phyloP scores from a whole-genome alignment of 2,888 invertebrate genomes.

The Linnaemya vulpina region DNA sequence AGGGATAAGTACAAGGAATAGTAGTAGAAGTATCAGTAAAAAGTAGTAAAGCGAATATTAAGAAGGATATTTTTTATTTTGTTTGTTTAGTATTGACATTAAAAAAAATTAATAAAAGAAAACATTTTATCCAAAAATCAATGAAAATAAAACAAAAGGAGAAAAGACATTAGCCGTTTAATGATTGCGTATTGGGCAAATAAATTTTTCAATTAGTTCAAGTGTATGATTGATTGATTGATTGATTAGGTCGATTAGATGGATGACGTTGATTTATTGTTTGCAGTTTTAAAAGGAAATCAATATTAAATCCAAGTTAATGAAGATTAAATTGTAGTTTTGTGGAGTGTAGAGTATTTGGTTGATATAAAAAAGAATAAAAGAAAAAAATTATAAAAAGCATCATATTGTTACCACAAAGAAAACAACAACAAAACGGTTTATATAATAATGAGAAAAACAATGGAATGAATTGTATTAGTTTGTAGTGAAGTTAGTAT shows the following conservation, averaged over 20 bases:
- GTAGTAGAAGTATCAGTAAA: constrained; percentile 55
- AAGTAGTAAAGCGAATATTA: constrained; percentile 66
- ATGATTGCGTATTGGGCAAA: constrained; percentile 24
- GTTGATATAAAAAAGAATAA: constrained; percentile 52
- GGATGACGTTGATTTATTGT: constrained; percentile 43
- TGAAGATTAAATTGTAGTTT: constrained; percentile 55
- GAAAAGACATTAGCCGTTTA: neutral
- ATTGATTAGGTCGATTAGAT: constrained; percentile 22
- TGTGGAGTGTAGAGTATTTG: constrained; percentile 54
- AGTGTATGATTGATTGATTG: constrained; percentile 26
- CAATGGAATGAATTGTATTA: constrained; percentile 29
- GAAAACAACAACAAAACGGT: constrained; percentile 55
- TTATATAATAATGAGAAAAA: constrained; percentile 59
- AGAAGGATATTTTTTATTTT: constrained; percentile 62
- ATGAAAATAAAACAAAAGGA: neutral
- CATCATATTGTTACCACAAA: constrained; percentile 70
- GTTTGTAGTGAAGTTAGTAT: constrained; percentile 16
- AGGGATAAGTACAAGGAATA: constrained; percentile 52
- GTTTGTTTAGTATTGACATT: constrained; percentile 50
- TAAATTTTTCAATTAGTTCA: constrained; percentile 20
- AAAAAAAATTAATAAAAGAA: constrained; percentile 5
- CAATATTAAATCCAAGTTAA: constrained; percentile 63
- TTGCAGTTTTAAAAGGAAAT: constrained; percentile 50
- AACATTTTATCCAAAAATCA: neutral
- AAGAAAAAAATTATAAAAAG: constrained; percentile 64